phyloP scores from a whole-genome alignment of 1,140 invertebrate genomes.

The Drosophila tani region DNA sequence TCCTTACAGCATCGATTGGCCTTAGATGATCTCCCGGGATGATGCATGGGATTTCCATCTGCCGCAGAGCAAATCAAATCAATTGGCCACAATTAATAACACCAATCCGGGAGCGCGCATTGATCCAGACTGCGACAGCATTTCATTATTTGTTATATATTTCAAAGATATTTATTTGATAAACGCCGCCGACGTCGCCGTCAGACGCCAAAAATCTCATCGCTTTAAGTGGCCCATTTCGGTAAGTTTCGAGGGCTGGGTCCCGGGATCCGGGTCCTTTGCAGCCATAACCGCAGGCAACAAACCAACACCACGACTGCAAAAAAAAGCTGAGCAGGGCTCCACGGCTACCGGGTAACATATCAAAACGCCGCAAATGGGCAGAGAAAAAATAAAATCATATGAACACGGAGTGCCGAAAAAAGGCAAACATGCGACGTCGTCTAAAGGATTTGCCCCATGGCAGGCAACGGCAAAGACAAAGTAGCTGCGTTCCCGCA shows the following conservation, averaged over 20 bases:
- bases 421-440: slow-evolving; percentile 77
- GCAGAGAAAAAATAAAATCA: slow-evolving; percentile 74
- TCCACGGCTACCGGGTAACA: slow-evolving; percentile 75
- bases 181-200: slow-evolving; percentile 72
- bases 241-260: slow-evolving; percentile 32
- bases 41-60: slow-evolving; percentile 46
- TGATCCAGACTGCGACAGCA: slow-evolving; percentile 62
- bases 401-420: slow-evolving; percentile 65
- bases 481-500: slow-evolving; percentile 59
- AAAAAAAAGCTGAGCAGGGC: slow-evolving; percentile 28
- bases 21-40: slow-evolving; percentile 25
- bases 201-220: slow-evolving; percentile 82
- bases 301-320: slow-evolving; percentile 56
- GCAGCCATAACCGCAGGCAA: slow-evolving; percentile 63
- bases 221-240: slow-evolving; percentile 80
- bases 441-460: slow-evolving; percentile 77
- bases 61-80: slow-evolving; percentile 68
- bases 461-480: slow-evolving; percentile 69
- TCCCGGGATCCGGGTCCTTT: slow-evolving; percentile 16
- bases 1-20: slow-evolving; percentile 9
- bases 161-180: slow-evolving; percentile 82
- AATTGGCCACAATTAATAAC: slow-evolving; percentile 78
- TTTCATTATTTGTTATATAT: slow-evolving; percentile 82
- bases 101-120: slow-evolving; percentile 55
- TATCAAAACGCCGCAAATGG: slow-evolving; percentile 81